Conservation (phyloP, 1,140 invertebrate species). For the Penaeus vannamei region DNA sequence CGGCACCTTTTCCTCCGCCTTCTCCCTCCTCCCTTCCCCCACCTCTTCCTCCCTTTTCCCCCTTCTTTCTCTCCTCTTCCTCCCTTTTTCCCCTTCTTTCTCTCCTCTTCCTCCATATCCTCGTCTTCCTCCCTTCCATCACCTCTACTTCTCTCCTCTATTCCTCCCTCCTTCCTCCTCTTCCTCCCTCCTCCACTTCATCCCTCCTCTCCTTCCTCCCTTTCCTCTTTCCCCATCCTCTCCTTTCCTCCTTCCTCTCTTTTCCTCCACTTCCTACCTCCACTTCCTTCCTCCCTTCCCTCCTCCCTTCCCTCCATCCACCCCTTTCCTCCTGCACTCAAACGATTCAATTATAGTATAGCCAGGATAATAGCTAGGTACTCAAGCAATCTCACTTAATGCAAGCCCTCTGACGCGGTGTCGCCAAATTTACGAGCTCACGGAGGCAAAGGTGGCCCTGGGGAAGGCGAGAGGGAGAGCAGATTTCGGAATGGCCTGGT, state of each 20-base stretch:
- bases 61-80: conserved; percentile 1
- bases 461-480: conserved; percentile 43
- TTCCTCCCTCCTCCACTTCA: background rate
- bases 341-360: conserved; percentile 62
- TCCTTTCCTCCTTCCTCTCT: background rate
- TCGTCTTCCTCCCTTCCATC: background rate
- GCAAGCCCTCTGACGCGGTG: conserved; percentile 60
- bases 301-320: background rate
- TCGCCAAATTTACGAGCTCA: conserved; percentile 57
- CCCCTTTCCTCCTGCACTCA: conserved; percentile 34
- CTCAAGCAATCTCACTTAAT: conserved; percentile 66
- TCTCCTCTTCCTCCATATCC: too few relatives aligned
- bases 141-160: background rate
- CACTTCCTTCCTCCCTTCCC: too few relatives aligned
- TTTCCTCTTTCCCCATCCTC: background rate
- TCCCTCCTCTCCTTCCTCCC: background rate
- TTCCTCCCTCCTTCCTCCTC: background rate
- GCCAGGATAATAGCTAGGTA: conserved; percentile 61
- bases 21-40: background rate
- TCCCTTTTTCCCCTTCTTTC: background rate
- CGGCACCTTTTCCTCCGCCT: background rate
- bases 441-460: conserved; percentile 54
- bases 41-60: background rate
- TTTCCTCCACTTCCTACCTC: background rate
- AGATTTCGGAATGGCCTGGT: conserved; percentile 53